These are phyloP conservation scores for Erpornis zantholeuca DNA, from an alignment of 2,113 vertebrate genomes.

Conservation along the genomic window DNA sequence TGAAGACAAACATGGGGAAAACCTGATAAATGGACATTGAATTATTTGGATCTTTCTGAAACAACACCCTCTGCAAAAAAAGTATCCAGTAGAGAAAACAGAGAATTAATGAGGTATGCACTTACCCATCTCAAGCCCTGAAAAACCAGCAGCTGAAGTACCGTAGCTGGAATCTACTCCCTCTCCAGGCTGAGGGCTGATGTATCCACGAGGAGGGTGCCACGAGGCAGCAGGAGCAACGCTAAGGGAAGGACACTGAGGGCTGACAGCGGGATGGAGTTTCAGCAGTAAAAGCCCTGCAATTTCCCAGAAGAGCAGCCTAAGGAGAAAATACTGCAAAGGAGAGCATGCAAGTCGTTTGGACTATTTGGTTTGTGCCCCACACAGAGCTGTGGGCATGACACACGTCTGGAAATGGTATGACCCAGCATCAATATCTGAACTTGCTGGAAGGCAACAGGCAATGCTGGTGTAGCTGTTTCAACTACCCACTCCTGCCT, in stretches of 20 bases:
- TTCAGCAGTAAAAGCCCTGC: background rate
- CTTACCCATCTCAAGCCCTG: background rate
- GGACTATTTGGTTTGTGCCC: background rate
- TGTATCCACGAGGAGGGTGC: background rate
- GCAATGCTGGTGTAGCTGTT: background rate
- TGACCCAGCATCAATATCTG: background rate
- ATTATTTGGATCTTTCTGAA: background rate
- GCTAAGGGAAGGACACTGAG: accelerated
- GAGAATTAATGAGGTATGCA: background rate
- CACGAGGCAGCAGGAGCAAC: background rate
- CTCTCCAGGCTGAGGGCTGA: background rate
- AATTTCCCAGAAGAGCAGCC: background rate
- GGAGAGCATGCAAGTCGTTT: background rate
- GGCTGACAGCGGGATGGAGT: background rate
- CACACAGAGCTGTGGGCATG: background rate
- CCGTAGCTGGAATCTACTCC: background rate
- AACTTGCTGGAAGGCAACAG: background rate
- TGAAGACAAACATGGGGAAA: background rate
- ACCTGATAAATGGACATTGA: background rate
- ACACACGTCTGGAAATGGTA: background rate
- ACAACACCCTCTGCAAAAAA: background rate
- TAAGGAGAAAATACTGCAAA: background rate
- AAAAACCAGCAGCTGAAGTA: background rate
- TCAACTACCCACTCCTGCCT: background rate
- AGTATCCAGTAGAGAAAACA: background rate